Evolutionary conservation across 2,797 vertebrate genomes (phyloP).

Genomic region (Cyprinodon diabolis): DNA sequence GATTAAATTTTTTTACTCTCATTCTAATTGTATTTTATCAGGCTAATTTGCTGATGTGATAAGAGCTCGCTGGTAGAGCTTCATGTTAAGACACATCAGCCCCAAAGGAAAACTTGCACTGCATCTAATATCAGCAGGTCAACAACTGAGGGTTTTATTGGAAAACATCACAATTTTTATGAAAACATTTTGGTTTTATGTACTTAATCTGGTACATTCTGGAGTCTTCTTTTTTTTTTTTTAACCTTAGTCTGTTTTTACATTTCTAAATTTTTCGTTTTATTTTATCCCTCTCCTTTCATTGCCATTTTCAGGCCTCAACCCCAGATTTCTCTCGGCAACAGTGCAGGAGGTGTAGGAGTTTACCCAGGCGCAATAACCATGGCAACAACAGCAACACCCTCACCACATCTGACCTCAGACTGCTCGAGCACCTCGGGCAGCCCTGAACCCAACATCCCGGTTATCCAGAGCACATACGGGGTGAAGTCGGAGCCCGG

Average conservation of each 20-base stretch:
- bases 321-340: conserved; percentile 88
- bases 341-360: conserved; percentile 83
- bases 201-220: background rate
- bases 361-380: conserved; percentile 94
- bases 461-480: conserved; percentile 96
- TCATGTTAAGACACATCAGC: conserved; percentile 40
- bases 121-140: too few species aligned
- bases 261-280: background rate
- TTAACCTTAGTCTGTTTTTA: too few species aligned
- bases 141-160: too few species aligned
- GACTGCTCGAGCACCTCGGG: conserved; percentile 98
- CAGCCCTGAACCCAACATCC: conserved; percentile 95
- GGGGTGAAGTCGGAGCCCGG: conserved; percentile 88
- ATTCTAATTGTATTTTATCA: conserved; percentile 48
- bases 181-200: too few species aligned
- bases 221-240: conserved; percentile 12
- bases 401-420: conserved; percentile 95
- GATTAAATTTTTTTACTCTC: conserved; percentile 54
- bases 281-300: background rate
- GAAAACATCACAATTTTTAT: too few species aligned
- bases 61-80: conserved; percentile 34
- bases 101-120: conserved; percentile 24
- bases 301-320: conserved; percentile 81
- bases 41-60: conserved; percentile 41
- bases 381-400: conserved; percentile 89